Conservation (phyloP, 2,113 vertebrate genomes). For the Rana temporaria region DNA sequence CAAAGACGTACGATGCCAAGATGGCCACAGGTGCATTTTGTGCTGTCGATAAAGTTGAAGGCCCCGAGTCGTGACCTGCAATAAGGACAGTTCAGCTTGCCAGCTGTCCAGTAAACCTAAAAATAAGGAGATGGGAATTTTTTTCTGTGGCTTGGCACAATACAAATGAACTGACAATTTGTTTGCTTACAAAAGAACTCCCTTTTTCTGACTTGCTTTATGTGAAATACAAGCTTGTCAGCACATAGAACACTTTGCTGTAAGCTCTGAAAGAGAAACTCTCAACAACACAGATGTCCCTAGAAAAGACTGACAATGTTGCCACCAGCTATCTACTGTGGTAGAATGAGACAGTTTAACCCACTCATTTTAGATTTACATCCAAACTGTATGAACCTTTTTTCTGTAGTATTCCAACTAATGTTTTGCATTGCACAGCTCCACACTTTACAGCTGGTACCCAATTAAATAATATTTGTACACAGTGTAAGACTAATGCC, state of each 20-base stretch:
- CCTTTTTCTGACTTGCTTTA: conserved; percentile 27
- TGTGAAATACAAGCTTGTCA: conserved; percentile 35
- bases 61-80: conserved; percentile 79
- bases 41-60: conserved; percentile 84
- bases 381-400: too few species aligned
- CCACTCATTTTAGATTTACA: too few species aligned
- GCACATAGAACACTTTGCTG: conserved; percentile 41
- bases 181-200: conserved; percentile 47
- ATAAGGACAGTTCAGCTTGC: conserved; percentile 80
- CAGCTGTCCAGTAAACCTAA: conserved; percentile 82
- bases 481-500: too few species aligned
- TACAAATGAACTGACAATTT: conserved; percentile 71
- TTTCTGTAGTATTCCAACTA: too few species aligned
- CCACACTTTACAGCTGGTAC: too few species aligned
- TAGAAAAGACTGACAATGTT: conserved; percentile 36
- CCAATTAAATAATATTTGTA: too few species aligned
- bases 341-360: neutral
- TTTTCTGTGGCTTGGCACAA: conserved; percentile 65
- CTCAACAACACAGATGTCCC: conserved; percentile 29
- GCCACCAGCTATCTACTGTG: neutral
- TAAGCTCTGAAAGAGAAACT: conserved; percentile 27
- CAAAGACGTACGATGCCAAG: conserved; percentile 77
- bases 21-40: conserved; percentile 82
- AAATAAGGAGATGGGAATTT: conserved; percentile 69
- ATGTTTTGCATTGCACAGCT: too few species aligned